Base-by-base conservation (phyloP, 2,797 vertebrate species). In the Echeneis naucrates region DNA sequence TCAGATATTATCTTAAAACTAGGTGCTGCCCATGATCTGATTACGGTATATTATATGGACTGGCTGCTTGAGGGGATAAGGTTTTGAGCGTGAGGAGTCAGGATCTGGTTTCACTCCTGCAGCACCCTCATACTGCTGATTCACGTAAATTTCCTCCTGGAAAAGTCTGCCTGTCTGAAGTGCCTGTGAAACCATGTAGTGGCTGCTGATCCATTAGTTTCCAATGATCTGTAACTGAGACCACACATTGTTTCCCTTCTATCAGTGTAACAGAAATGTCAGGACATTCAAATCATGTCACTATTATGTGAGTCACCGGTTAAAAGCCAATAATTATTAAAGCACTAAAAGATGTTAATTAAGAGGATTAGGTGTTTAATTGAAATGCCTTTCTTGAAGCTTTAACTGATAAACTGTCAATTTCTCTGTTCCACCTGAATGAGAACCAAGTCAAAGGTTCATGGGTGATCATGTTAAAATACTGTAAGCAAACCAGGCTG, bases 71-170 rank as follows among this genome's bases (percentile, higher is more conserved):
- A 85, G 72, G 47, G 68, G 69, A 87, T 87, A 75, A 82, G 86
- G 81, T 86, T 81, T 17, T 45, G 72, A 72, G 79, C 80, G 83
- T 84, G 83, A 87, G 72, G 81, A 84, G 79, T 56, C 35, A 12
- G 73, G 74, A 84, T 92, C 89, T 77, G 80, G 84, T 93, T 93
- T 93, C 91, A 88, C 71, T 68, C 77, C 75, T 70, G 82, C 84
- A 87, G 88, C 77, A 75, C 54, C 24, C 70, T 77, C 61, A 88
- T 82, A 80, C 60, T 90, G 91, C 90, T 93, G 87, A 93, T 92
- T 90, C 89, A 89, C 72, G 67, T 55, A 55, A 62, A 88, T 78
- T 77, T 79, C 70, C 66, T 72, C 52, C 33, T 16, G 53, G 67
- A 75, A 75, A 58, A 74, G 62, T 45, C 60, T 4, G 59, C 45